Conservation (phyloP, 2,113 vertebrate genomes). For the Phyllostomus discolor region DNA sequence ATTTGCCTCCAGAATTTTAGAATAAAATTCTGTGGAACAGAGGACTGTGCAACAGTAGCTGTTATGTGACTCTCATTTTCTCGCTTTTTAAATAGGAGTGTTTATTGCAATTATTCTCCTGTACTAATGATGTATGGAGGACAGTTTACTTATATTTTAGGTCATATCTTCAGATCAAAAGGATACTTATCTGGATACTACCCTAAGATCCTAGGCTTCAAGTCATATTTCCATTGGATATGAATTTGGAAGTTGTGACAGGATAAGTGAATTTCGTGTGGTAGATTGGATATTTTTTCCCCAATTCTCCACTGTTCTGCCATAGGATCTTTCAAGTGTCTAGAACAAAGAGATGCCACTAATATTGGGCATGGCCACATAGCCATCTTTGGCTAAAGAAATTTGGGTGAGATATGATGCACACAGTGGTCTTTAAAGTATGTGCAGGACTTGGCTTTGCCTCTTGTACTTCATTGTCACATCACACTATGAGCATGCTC, state of each 20-base stretch:
- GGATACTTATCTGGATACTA: not conserved
- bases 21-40: not conserved
- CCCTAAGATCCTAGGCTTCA: not conserved
- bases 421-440: not conserved
- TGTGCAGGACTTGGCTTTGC: not conserved
- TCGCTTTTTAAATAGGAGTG: not conserved
- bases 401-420: not conserved
- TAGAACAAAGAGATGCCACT: not conserved
- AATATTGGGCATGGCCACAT: not conserved
- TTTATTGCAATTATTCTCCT: not conserved
- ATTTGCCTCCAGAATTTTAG: not conserved
- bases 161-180: not conserved
- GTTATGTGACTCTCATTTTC: not conserved
- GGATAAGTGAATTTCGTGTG: not conserved
- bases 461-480: not conserved
- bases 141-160: not conserved
- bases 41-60: not conserved
- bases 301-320: not conserved
- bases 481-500: not conserved
- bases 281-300: not conserved
- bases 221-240: not conserved
- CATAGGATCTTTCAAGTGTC: not conserved
- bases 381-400: not conserved
- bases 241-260: not conserved
- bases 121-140: not conserved